A percentile compares a stretch with the other conserved stretches of the same genome.
phyloP scores from a whole-genome alignment of 92 coral and sea anemone genomes.

The Bergia puertoricense region DNA sequence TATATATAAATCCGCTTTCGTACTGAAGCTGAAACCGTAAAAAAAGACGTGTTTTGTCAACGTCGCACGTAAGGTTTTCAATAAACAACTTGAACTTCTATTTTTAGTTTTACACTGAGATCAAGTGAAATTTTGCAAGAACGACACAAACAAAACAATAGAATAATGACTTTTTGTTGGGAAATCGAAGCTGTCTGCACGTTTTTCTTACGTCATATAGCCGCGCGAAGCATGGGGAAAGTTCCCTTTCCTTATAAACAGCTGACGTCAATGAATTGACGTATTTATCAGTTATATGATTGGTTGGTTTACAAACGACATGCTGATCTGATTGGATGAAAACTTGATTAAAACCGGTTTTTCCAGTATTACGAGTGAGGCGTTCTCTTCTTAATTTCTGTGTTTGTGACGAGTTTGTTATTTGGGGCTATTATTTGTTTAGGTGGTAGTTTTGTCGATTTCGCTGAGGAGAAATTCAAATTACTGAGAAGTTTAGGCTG shows the following conservation, averaged over 20 bases:
- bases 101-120: too few species aligned
- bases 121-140: too few species aligned
- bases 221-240: constrained; percentile 13
- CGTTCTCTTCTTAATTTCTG: constrained; percentile 32
- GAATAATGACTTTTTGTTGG: too few species aligned
- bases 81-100: too few species aligned
- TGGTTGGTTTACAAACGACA: constrained; percentile 42
- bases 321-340: constrained; percentile 66
- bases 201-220: neutral
- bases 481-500: neutral
- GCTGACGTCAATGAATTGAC: constrained; percentile 59
- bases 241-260: constrained; percentile 13
- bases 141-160: too few species aligned
- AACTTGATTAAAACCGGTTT: constrained; percentile 65
- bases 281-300: constrained; percentile 39
- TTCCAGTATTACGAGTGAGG: constrained; percentile 49
- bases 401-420: constrained; percentile 70
- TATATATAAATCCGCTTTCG: too few species aligned
- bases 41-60: too few species aligned
- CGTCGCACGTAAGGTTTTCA: too few species aligned
- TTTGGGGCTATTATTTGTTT: constrained; percentile 10
- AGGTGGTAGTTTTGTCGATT: neutral
- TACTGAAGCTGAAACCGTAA: too few species aligned
- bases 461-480: neutral
- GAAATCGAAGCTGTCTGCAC: neutral